A percentile compares a stretch with the other conserved stretches of the same genome.
phyloP scores from a whole-genome alignment of 2,797 vertebrate species.

The Acrossocheilus wenchowensis region DNA sequence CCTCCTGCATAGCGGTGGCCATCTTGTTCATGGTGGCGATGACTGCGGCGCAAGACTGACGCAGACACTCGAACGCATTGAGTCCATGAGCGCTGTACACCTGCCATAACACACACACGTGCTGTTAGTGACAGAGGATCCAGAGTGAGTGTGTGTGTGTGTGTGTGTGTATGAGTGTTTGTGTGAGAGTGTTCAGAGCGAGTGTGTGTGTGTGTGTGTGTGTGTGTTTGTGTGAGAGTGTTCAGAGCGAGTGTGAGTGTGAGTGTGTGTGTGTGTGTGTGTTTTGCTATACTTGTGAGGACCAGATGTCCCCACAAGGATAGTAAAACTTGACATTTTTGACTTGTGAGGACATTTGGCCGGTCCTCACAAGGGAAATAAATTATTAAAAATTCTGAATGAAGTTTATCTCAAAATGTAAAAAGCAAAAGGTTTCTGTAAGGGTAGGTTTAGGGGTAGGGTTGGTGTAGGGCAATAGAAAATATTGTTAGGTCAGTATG shows the following conservation, averaged over 20 bases:
- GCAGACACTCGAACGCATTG: constrained; percentile 88
- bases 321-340: no score
- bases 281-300: no score
- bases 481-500: no score
- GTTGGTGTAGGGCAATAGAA: no score
- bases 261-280: not conserved
- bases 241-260: constrained; percentile 67
- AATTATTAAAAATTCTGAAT: no score
- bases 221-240: constrained; percentile 61
- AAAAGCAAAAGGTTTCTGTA: no score
- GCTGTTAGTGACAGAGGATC: not conserved
- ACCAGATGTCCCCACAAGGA: no score
- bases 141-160: not conserved
- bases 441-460: no score
- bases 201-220: constrained; percentile 82
- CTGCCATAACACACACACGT: constrained; percentile 67
- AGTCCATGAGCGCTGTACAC: constrained; percentile 86
- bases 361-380: no score
- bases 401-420: no score
- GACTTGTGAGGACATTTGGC: no score
- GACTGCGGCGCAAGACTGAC: constrained; percentile 89
- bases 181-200: constrained; percentile 71
- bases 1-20: constrained; percentile 98
- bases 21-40: constrained; percentile 98
- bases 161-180: constrained; percentile 82